Evolutionary conservation across 2,113 vertebrate species (phyloP).

Genomic region (Sisor rabdophorus): DNA sequence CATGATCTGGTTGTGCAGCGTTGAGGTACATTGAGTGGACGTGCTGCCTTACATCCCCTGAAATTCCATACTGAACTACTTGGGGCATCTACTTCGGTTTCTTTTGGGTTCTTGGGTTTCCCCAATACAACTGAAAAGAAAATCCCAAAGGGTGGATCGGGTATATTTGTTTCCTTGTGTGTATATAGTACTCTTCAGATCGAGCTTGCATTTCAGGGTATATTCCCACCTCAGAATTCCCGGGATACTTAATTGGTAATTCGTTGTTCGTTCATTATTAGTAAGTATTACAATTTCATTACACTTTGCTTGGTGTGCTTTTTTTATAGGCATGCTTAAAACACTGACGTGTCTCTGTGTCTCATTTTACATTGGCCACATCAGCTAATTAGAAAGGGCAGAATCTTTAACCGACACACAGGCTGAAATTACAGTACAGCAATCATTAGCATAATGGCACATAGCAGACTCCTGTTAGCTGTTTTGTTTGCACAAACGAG

Average conservation of each 20-base stretch:
- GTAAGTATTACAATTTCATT: background rate
- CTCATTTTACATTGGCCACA: background rate
- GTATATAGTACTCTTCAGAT: background rate
- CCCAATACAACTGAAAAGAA: background rate
- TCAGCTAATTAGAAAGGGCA: background rate
- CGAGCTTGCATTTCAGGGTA: background rate
- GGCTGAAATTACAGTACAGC: background rate
- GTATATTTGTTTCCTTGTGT: background rate
- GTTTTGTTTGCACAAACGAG: background rate
- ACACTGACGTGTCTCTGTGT: background rate
- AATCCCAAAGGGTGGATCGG: background rate
- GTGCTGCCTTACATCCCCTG: background rate
- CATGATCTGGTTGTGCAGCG: background rate
- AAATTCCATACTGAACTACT: background rate
- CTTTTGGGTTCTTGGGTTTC: background rate
- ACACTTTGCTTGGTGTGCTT: too few relatives aligned
- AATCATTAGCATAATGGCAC: background rate
- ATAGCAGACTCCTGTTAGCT: background rate
- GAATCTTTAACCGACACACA: background rate
- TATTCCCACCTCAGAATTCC: background rate
- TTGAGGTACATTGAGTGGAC: background rate
- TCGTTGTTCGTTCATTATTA: background rate
- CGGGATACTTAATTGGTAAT: background rate
- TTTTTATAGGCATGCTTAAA: background rate
- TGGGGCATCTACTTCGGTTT: background rate